These are phyloP conservation scores for Anguilla obscura DNA, from an alignment of 2,797 vertebrate genomes.

Conservation along the genomic window DNA sequence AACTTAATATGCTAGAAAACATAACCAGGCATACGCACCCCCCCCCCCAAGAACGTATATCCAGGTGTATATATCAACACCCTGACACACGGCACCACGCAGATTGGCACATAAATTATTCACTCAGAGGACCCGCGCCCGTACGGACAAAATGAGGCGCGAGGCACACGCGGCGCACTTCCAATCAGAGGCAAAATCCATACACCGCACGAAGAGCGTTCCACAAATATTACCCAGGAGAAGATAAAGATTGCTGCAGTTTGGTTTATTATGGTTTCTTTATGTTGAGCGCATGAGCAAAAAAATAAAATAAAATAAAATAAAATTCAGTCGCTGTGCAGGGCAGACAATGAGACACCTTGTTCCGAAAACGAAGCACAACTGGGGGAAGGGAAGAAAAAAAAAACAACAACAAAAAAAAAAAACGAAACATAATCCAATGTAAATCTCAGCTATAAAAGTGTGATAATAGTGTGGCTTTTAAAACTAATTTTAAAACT, in stretches of 20 bases:
- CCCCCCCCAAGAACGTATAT: not conserved
- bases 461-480: not conserved
- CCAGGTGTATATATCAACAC: not conserved
- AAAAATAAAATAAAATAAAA: slow-evolving; percentile 16
- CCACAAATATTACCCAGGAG: slow-evolving; percentile 46
- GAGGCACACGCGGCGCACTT: slow-evolving; percentile 19
- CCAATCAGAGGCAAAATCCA: slow-evolving; percentile 13
- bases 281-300: slow-evolving; percentile 35
- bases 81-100: slow-evolving; percentile 46
- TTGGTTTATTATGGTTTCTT: slow-evolving; percentile 51
- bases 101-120: slow-evolving; percentile 67
- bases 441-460: not conserved
- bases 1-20: slow-evolving; percentile 52
- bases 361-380: slow-evolving; percentile 33
- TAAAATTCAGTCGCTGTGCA: slow-evolving; percentile 24
- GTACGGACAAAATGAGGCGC: slow-evolving; percentile 42
- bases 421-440: slow-evolving; percentile 31
- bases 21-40: slow-evolving; percentile 26
- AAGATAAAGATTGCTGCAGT: slow-evolving; percentile 36
- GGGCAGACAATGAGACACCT: slow-evolving; percentile 37
- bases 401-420: slow-evolving; percentile 29
- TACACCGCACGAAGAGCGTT: slow-evolving; percentile 29
- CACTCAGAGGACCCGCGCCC: slow-evolving; percentile 46
- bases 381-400: slow-evolving; percentile 23
- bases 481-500: slow-evolving; percentile 15